Evolutionary conservation across 2,113 vertebrate species (phyloP).

Genomic region (Oreochromis spilurus): DNA sequence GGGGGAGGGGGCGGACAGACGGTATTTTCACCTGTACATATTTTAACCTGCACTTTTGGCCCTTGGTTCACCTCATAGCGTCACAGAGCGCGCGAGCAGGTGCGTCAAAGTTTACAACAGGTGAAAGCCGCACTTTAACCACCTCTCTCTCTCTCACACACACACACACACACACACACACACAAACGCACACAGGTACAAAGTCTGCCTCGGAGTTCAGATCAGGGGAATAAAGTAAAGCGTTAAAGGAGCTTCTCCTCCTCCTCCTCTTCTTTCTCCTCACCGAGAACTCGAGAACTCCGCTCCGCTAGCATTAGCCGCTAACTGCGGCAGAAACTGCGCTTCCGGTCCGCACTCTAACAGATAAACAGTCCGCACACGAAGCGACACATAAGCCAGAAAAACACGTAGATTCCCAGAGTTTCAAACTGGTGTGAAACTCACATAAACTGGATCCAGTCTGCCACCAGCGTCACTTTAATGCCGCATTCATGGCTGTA

Average conservation of each 20-base stretch:
- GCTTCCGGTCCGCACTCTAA: background rate
- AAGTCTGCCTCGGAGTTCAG: background rate
- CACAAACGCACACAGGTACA: background rate
- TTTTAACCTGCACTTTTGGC: background rate
- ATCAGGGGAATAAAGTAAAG: background rate
- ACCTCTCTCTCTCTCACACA: background rate
- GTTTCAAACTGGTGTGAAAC: conserved; percentile 23
- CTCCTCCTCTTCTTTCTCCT: background rate
- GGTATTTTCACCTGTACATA: background rate
- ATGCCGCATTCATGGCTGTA: background rate
- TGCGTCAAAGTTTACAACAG: background rate
- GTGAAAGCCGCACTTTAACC: background rate
- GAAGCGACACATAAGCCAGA: background rate
- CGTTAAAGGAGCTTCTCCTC: background rate
- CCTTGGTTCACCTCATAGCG: background rate
- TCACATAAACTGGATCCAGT: conserved; percentile 70
- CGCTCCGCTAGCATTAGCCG: background rate
- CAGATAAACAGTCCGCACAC: background rate
- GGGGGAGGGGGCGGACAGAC: background rate
- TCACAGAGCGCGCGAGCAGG: background rate
- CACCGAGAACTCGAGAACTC: background rate
- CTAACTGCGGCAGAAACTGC: background rate
- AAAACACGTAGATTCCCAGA: background rate
- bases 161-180: background rate
- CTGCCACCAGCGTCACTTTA: conserved; percentile 24